phyloP scores from a whole-genome alignment of 2,113 vertebrate species.

The Calidris pygmaea region DNA sequence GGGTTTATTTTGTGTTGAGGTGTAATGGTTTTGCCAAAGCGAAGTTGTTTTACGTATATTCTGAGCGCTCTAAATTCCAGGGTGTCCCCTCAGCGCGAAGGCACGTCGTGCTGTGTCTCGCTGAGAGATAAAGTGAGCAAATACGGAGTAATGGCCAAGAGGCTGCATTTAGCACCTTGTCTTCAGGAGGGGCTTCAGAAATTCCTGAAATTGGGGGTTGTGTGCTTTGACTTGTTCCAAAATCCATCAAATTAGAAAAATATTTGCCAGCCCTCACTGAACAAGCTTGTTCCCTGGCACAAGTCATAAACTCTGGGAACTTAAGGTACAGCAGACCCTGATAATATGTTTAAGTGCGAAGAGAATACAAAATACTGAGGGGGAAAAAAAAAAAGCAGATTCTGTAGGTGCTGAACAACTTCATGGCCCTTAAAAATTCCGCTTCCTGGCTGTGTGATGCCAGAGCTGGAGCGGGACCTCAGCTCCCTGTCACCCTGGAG shows the following conservation, averaged over 20 bases:
- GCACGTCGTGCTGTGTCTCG: background rate
- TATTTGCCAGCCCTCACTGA: accelerated
- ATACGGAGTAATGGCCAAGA: background rate
- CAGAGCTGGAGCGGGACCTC: too few relatives aligned
- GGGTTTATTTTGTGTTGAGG: background rate
- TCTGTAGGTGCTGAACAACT: too few relatives aligned
- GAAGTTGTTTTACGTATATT: background rate
- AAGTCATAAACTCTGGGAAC: background rate
- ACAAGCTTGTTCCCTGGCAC: background rate
- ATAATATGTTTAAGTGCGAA: background rate
- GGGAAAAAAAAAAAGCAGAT: background rate
- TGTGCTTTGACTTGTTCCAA: background rate
- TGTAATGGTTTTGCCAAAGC: background rate
- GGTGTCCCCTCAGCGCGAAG: accelerated
- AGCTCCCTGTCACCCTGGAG: background rate
- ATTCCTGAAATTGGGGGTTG: background rate
- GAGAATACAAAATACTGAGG: background rate
- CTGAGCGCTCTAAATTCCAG: background rate
- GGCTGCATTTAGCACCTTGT: accelerated
- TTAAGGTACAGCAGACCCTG: background rate
- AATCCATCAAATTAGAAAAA: background rate
- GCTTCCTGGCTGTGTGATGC: accelerated
- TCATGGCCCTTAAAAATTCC: background rate
- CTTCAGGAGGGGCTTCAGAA: background rate
- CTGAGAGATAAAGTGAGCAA: background rate